A percentile compares a stretch with the other conserved stretches of the same genome.
phyloP scores from a whole-genome alignment of 2,797 vertebrate genomes.

The Gymnothorax reevesii region DNA sequence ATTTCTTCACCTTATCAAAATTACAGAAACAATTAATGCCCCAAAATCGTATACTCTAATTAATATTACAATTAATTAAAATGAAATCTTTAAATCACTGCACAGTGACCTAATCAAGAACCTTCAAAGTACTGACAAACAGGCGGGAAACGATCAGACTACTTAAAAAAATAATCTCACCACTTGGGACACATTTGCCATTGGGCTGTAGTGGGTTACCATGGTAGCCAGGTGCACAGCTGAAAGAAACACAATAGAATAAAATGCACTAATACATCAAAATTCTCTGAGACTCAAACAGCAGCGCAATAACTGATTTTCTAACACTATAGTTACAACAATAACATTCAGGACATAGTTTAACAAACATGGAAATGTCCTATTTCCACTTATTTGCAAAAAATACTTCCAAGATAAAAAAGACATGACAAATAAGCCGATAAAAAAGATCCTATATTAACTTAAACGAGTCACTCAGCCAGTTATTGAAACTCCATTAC shows the following conservation, averaged over 20 bases:
- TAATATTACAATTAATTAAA: background rate
- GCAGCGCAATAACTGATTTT: background rate
- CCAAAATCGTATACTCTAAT: background rate
- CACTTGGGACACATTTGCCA: slow-evolving; percentile 74
- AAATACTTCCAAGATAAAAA: background rate
- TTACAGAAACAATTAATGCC: background rate
- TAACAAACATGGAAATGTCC: background rate
- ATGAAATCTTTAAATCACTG: background rate
- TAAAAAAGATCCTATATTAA: background rate
- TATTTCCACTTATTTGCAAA: background rate
- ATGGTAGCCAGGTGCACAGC: slow-evolving; percentile 84
- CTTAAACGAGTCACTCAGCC: background rate
- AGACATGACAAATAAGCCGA: background rate
- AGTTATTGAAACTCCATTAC: background rate
- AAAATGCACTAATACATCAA: background rate
- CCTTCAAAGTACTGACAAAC: background rate
- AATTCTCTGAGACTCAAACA: background rate
- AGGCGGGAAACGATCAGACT: background rate
- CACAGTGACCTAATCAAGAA: background rate
- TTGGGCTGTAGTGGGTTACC: slow-evolving; percentile 87
- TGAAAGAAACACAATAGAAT: slow-evolving; percentile 47
- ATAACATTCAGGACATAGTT: background rate
- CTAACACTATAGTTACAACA: background rate
- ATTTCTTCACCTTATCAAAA: background rate
- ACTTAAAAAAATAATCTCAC: slow-evolving; percentile 50